Percentiles rank a stretch among this genome's conserved stretches.
Conservation (phyloP, 2,888 invertebrate genomes). For the Leptopilina syphax region DNA sequence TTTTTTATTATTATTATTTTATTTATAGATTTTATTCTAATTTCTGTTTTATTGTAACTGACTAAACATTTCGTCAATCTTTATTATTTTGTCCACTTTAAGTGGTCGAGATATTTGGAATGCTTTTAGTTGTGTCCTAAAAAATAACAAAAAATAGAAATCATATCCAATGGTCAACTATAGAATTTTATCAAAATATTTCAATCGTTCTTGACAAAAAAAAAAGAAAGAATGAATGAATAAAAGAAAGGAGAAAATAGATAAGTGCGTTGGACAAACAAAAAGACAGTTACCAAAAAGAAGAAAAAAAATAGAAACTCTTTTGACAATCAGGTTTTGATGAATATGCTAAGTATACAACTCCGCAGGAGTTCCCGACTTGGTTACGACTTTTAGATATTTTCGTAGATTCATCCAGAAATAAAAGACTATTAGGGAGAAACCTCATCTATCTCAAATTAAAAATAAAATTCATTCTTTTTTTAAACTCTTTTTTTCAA, state of each 20-base stretch:
- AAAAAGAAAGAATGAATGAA: no score
- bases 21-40: no score
- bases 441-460: conserved; percentile 2
- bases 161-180: neutral
- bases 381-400: conserved; percentile 14
- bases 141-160: neutral
- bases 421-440: neutral
- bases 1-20: no score
- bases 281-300: conserved; percentile 3
- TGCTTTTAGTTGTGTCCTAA: no score
- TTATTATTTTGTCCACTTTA: neutral
- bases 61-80: neutral
- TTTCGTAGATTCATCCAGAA: conserved; percentile 18
- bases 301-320: neutral
- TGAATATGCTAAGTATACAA: conserved; percentile 21
- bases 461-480: conserved; percentile 1
- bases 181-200: conserved; percentile 3
- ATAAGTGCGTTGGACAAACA: neutral
- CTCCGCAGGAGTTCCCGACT: conserved; percentile 3
- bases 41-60: neutral
- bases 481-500: neutral
- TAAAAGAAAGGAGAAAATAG: neutral
- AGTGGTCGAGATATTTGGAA: no score
- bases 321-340: conserved; percentile 34
- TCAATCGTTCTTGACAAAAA: neutral